Evolutionary conservation across 2,113 vertebrate genomes (phyloP).

Genomic region (Argyrosomus japonicus): DNA sequence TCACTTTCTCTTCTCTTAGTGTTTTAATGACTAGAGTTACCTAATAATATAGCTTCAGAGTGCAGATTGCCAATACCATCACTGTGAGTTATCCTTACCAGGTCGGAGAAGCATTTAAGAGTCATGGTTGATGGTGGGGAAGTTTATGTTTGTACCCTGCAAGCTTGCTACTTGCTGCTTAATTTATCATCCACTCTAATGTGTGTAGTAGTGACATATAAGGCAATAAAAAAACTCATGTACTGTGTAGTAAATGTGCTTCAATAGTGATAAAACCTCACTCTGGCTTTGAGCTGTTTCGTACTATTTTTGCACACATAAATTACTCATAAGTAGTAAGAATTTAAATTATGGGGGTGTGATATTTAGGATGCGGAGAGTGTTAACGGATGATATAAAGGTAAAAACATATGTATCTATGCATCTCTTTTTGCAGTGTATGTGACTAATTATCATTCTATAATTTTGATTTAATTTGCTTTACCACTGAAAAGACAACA

Average conservation of each 20-base stretch:
- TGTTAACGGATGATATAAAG: background rate
- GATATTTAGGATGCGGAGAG: background rate
- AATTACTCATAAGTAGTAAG: background rate
- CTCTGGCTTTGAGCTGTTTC: background rate
- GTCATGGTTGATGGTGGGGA: background rate
- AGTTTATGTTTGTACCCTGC: conserved; percentile 3
- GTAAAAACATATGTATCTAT: background rate
- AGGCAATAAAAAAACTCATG: conserved; percentile 4
- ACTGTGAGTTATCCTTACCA: conserved; percentile 1
- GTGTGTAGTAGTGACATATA: background rate
- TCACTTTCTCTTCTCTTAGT: conserved; percentile 34
- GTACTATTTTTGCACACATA: background rate
- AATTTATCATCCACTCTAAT: conserved; percentile 1
- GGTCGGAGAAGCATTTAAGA: background rate
- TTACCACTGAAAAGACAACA: background rate
- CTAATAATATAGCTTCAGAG: conserved; percentile 19
- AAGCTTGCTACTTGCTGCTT: background rate
- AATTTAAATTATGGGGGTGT: background rate
- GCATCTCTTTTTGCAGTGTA: background rate
- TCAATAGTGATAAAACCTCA: background rate
- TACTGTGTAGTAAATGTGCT: background rate
- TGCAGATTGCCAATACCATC: conserved; percentile 8
- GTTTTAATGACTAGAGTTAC: conserved; percentile 33
- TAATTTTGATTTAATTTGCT: background rate
- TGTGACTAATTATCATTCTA: background rate